A percentile compares a stretch with the other conserved stretches of the same genome.
Evolutionary conservation across 2,888 invertebrate species (phyloP).

Genomic region (Andrena minutula): DNA sequence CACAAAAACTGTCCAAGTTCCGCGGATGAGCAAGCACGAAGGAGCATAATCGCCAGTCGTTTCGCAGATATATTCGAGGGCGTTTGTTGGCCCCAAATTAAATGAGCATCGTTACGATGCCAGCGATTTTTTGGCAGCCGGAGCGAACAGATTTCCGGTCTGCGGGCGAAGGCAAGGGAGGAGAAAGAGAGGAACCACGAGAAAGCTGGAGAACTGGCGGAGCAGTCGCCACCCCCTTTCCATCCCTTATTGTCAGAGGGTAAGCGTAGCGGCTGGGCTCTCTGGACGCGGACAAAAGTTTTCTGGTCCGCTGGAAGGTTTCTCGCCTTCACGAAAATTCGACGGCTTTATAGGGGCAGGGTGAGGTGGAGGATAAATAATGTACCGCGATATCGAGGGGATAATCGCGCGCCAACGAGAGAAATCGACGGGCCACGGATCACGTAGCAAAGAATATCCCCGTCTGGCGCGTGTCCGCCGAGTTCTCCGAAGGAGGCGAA

Average conservation of each 20-base stretch:
- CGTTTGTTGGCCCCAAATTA: slow-evolving; percentile 61
- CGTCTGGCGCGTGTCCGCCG: slow-evolving; percentile 8
- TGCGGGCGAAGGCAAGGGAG: slow-evolving; percentile 40
- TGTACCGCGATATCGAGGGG: slow-evolving; percentile 73
- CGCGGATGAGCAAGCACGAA: neutral
- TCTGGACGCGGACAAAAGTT: slow-evolving; percentile 64
- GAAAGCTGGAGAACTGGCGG: slow-evolving; percentile 57
- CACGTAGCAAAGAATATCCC: slow-evolving; percentile 43
- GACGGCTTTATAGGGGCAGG: slow-evolving; percentile 53
- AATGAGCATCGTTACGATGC: slow-evolving; percentile 66
- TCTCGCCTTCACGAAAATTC: slow-evolving; percentile 64
- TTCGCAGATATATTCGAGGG: slow-evolving; percentile 28
- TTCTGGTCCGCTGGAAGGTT: slow-evolving; percentile 52
- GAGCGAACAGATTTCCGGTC: slow-evolving; percentile 60
- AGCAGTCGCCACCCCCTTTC: slow-evolving; percentile 49
- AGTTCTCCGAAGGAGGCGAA: slow-evolving; percentile 36
- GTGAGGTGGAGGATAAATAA: slow-evolving; percentile 71
- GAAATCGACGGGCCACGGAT: slow-evolving; percentile 66
- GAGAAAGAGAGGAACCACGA: slow-evolving; percentile 36
- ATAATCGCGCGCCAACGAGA: slow-evolving; percentile 73
- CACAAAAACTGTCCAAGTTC: neutral
- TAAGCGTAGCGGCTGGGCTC: slow-evolving; percentile 44
- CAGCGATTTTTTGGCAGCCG: slow-evolving; percentile 68
- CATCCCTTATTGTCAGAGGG: slow-evolving; percentile 67
- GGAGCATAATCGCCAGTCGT: slow-evolving; percentile 12